These are phyloP conservation scores for Eulemur mongoz DNA, from an alignment of 2,797 vertebrate genomes.

Conservation along the genomic window DNA sequence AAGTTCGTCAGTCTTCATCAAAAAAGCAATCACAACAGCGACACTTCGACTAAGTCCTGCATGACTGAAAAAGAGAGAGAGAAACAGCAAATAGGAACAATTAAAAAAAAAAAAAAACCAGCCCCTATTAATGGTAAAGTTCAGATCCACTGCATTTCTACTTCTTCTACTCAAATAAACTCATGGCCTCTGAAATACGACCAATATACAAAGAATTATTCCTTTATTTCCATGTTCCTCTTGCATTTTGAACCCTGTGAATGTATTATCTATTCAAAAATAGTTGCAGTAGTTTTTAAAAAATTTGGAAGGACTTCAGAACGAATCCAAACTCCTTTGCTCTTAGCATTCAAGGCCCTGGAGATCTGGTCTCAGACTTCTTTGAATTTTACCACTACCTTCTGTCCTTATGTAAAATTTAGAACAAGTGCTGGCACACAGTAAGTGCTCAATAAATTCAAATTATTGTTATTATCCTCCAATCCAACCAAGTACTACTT, in stretches of 20 bases:
- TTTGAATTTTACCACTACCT: not conserved
- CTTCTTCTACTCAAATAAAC: not conserved
- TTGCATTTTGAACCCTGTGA: not conserved
- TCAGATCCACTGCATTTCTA: not conserved
- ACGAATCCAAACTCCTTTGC: not conserved
- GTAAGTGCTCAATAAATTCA: not conserved
- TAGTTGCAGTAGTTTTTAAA: not conserved
- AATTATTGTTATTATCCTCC: not conserved
- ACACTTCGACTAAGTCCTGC: constrained; percentile 94
- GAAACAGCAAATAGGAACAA: constrained; percentile 29
- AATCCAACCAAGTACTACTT: not conserved
- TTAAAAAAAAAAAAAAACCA: not conserved
- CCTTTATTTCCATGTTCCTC: not conserved
- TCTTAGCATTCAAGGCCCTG: not conserved
- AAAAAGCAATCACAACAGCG: constrained; percentile 91
- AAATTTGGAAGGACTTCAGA: not conserved
- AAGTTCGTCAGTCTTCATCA: constrained; percentile 92
- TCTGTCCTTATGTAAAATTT: not conserved
- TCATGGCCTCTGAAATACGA: not conserved
- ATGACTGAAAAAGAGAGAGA: constrained; percentile 86
- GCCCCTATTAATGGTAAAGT: not conserved
- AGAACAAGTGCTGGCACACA: not conserved
- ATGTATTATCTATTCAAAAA: not conserved
- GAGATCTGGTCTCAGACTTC: not conserved
- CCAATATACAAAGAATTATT: not conserved